phyloP scores from a whole-genome alignment of 2,797 vertebrate genomes.

The Lophotriccus pileatus region DNA sequence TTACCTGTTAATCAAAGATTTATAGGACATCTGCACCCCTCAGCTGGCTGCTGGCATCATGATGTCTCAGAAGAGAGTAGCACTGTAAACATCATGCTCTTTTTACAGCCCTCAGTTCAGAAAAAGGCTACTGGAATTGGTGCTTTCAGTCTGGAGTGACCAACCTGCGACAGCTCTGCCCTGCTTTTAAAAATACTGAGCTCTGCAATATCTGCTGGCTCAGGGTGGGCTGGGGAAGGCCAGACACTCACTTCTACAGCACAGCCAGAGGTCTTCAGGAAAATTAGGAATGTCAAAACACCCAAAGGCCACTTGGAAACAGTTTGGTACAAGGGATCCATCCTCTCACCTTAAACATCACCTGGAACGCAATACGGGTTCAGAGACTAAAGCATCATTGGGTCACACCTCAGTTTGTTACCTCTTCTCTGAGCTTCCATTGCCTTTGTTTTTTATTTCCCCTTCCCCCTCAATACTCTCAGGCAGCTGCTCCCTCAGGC shows the following conservation, averaged over 20 bases:
- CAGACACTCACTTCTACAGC: not conserved
- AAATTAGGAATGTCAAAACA: not conserved
- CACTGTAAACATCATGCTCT: not conserved
- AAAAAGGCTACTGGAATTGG: not conserved
- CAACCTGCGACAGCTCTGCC: not conserved
- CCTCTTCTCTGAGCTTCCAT: not conserved
- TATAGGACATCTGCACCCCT: not conserved
- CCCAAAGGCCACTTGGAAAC: not conserved
- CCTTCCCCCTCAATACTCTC: not conserved
- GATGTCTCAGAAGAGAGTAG: not conserved
- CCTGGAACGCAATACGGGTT: not conserved
- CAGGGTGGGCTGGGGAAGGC: not conserved
- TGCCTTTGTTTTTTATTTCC: not conserved
- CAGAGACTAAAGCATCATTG: not conserved
- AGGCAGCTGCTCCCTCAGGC: not conserved
- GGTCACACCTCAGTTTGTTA: not conserved
- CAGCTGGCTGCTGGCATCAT: not conserved
- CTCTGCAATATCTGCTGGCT: not conserved
- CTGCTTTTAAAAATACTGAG: not conserved
- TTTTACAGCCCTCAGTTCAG: not conserved
- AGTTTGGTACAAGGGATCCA: not conserved
- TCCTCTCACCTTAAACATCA: not conserved
- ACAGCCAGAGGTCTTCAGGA: not conserved
- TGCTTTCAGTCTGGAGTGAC: not conserved
- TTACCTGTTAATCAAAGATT: not conserved